A percentile compares a stretch with the other conserved stretches of the same genome.
Conservation (phyloP, 2,113 vertebrate species). For the Vulpes ferrilata region DNA sequence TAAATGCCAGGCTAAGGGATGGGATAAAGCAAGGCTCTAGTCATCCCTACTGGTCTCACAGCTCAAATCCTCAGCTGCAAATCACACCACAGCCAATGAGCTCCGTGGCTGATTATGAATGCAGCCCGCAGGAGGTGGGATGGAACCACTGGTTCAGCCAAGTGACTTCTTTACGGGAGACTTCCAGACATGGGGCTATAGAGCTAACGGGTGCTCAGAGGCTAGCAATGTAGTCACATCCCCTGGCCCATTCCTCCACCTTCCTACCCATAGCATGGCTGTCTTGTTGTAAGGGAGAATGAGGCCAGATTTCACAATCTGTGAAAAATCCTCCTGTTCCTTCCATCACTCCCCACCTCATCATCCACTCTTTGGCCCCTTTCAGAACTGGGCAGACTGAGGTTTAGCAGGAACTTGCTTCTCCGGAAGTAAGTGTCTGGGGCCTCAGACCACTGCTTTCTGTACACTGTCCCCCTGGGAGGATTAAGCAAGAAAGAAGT, state of each 20-base stretch:
- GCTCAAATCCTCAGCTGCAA: constrained; percentile 47
- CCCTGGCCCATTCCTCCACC: background rate
- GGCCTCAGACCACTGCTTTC: background rate
- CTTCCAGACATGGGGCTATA: background rate
- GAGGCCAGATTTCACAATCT: background rate
- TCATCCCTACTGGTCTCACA: background rate
- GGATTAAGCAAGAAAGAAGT: background rate
- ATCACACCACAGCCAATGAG: background rate
- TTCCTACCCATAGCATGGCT: background rate
- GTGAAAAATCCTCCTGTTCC: background rate
- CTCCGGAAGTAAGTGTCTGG: background rate
- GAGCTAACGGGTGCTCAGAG: background rate
- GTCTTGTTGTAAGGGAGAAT: background rate
- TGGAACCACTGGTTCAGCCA: background rate
- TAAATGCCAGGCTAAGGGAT: background rate
- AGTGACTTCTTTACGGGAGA: constrained; percentile 6
- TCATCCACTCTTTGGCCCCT: background rate
- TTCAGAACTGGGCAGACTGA: background rate
- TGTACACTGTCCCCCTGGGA: background rate
- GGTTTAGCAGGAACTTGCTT: background rate
- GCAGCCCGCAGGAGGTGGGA: background rate
- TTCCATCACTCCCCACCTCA: background rate
- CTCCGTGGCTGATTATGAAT: background rate
- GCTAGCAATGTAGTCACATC: background rate
- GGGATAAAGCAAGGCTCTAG: background rate